A percentile compares a stretch with the other conserved stretches of the same genome.
Evolutionary conservation across 2,797 vertebrate genomes (phyloP).

Genomic region (Catostomus latipinnis): DNA sequence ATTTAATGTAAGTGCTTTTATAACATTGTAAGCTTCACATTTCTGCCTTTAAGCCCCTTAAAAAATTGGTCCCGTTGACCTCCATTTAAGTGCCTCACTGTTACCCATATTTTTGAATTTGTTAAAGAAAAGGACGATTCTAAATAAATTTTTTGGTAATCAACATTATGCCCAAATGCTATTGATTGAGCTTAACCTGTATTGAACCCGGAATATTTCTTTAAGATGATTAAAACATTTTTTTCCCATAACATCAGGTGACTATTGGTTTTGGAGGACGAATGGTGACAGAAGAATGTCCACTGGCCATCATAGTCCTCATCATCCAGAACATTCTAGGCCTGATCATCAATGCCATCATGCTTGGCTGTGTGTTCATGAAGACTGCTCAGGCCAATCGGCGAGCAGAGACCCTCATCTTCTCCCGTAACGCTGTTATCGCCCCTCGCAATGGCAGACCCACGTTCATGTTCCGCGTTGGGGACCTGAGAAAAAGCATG

Average conservation of each 20-base stretch:
- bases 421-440: constrained; percentile 93
- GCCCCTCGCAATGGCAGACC: constrained; percentile 88
- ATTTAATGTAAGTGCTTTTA: no score
- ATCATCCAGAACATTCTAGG: constrained; percentile 97
- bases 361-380: constrained; percentile 99
- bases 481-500: constrained; percentile 97
- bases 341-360: constrained; percentile 94
- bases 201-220: no score
- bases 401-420: constrained; percentile 94
- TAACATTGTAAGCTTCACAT: no score
- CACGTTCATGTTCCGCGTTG: constrained; percentile 95
- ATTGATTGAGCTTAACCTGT: no score
- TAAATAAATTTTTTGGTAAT: no score
- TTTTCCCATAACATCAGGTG: constrained; percentile 73
- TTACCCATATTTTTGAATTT: no score
- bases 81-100: no score
- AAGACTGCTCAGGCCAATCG: constrained; percentile 97
- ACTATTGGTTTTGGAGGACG: constrained; percentile 96
- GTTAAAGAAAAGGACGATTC: no score
- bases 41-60: no score
- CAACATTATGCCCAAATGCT: no score
- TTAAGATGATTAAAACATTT: neutral
- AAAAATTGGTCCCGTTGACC: no score
- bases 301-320: constrained; percentile 89
- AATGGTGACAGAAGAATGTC: constrained; percentile 98